These are phyloP conservation scores for Acanthurus tractus DNA, from an alignment of 2,797 vertebrate genomes.

Conservation along the genomic window DNA sequence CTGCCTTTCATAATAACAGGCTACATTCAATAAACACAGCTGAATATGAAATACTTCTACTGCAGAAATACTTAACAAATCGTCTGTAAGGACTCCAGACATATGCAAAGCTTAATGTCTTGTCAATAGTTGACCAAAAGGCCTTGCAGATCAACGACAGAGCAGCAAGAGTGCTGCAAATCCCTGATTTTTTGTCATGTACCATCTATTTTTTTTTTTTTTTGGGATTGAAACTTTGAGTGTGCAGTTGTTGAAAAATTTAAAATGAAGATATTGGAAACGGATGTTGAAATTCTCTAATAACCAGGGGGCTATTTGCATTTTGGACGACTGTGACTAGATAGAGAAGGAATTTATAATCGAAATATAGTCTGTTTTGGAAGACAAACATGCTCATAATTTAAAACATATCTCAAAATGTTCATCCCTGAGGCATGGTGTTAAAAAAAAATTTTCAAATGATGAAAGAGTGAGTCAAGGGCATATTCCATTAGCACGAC, in stretches of 20 bases:
- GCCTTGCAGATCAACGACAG: conserved; percentile 1
- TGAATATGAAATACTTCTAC: conserved; percentile 51
- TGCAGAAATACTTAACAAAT: conserved; percentile 48
- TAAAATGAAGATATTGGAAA: neutral
- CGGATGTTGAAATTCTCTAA: neutral
- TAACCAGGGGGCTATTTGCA: neutral
- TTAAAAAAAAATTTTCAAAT: conserved; percentile 47
- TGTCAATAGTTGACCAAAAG: conserved; percentile 42
- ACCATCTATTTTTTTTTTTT: neutral
- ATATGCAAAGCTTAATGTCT: conserved; percentile 37
- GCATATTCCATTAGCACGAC: conserved; percentile 52
- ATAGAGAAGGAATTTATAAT: neutral
- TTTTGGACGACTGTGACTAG: neutral
- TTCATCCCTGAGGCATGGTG: conserved; percentile 40
- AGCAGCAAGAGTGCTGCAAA: neutral
- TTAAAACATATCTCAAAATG: conserved; percentile 25
- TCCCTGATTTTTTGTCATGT: neutral
- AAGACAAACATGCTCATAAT: conserved; percentile 25
- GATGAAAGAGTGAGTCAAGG: conserved; percentile 37
- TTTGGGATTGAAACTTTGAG: neutral
- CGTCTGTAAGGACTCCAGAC: conserved; percentile 28
- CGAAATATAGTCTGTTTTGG: neutral
- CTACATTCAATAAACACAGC: conserved; percentile 55
- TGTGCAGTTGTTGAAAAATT: neutral
- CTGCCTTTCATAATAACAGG: conserved; percentile 53